Base-by-base conservation (phyloP, 2,888 invertebrate species). In the Magallana nippona region DNA sequence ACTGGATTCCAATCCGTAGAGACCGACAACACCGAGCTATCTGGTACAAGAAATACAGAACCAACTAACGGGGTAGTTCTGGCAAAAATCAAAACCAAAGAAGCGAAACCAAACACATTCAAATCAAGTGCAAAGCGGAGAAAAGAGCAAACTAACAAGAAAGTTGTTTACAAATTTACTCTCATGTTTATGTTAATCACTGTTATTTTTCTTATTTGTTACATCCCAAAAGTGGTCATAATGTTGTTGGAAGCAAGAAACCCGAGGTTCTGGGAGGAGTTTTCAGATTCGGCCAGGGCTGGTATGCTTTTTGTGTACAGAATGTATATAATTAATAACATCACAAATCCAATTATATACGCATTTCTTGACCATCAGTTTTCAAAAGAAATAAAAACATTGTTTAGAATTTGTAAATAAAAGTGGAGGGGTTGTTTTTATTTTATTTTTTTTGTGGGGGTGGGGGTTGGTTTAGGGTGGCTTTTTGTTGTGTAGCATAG, bases 111-210 rank as follows among this genome's bases (percentile, higher is more conserved):
- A n/a, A 60, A 60, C n/a, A 3, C 60, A 3, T 15, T 56, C 10
- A 79, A 57, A 22, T 79, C 19, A n/a, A 56, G 17, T 10, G 56
- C 56, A 13, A 22, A n/a, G 56, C 10, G 60, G 15, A 62, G 27
- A 32, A 81, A 81, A 60, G 19, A 27, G 44, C 44, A 44, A 44
- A 44, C 44, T 22, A 84, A 84, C 56, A 32, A n/a, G 44, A 56
- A 32, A 60, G 19, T 84, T 15, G 79, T 84, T 15, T 55, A 84
- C 56, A 84, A 84, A 79, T 82, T 82, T 22, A 77, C 82, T 17
- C n/a, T 85, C 15, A 85, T 85, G 78, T 85, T 83, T 55, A 83
- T 85, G 83, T 11, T 85, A 2, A 85, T 84, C 10, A 82, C 84
- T 0, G 10, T 84, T 1, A 81, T 84, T n/a, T 84, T 84, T 63